phyloP scores from a whole-genome alignment of 2,113 vertebrate genomes.

The Anhinga rufa region DNA sequence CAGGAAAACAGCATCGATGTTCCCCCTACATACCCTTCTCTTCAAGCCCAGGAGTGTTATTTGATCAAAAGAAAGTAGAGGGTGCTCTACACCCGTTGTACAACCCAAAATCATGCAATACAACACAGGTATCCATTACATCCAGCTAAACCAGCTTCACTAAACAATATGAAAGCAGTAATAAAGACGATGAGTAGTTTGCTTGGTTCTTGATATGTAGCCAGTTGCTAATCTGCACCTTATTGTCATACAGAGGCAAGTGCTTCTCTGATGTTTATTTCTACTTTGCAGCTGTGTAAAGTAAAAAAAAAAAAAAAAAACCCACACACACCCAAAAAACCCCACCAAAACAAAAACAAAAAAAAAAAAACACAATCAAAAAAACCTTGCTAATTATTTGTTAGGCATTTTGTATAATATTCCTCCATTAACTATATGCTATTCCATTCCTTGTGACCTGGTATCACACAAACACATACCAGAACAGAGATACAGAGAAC shows the following conservation, averaged over 20 bases:
- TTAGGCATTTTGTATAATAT: not conserved
- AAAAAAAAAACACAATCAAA: no score
- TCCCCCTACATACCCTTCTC: slow-evolving; percentile 17
- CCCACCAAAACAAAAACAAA: not conserved
- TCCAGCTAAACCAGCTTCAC: not conserved
- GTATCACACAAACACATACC: not conserved
- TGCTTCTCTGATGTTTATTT: not conserved
- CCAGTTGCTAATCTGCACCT: not conserved
- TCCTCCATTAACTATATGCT: not conserved
- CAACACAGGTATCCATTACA: not conserved
- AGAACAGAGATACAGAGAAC: not conserved
- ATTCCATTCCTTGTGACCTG: not conserved
- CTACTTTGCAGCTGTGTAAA: not conserved
- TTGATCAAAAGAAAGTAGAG: slow-evolving; percentile 82
- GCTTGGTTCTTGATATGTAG: not conserved
- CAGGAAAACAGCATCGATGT: slow-evolving; percentile 58
- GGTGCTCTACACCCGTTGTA: slow-evolving; percentile 84
- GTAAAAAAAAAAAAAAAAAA: not conserved
- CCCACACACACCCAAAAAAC: no score
- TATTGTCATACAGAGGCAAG: not conserved
- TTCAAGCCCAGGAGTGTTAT: slow-evolving; percentile 72
- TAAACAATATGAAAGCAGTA: not conserved
- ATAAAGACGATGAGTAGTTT: not conserved
- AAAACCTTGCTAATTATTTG: not conserved
- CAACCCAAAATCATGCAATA: slow-evolving; percentile 21